Evolutionary conservation across 2,113 vertebrate genomes (phyloP).

Genomic region (Prietella phreatophila): DNA sequence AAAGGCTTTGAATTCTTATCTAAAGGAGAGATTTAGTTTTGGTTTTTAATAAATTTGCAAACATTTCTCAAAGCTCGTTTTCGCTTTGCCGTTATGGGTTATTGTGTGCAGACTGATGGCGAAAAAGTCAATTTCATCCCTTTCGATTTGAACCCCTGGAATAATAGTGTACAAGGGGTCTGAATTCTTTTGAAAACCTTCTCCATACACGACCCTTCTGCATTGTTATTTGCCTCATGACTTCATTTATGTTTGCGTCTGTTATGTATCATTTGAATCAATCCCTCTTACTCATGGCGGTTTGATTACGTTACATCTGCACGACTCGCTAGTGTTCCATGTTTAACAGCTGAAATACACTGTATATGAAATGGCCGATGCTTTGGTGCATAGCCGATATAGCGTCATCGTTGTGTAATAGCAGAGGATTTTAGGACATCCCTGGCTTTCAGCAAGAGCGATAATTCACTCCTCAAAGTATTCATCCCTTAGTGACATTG

Average conservation of each 20-base stretch:
- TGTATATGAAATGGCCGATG: slow-evolving; percentile 16
- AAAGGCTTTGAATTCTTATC: not conserved
- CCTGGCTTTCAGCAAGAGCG: not conserved
- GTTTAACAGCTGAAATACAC: slow-evolving; percentile 5
- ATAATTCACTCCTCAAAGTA: slow-evolving; percentile 10
- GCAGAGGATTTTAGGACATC: not conserved
- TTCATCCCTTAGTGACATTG: slow-evolving; percentile 2
- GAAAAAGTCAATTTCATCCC: not conserved
- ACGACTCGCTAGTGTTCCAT: not conserved
- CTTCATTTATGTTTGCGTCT: slow-evolving; percentile 13
- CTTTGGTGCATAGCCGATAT: not conserved
- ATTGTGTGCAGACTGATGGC: not conserved
- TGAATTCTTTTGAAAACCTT: not conserved
- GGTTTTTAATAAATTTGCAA: not conserved
- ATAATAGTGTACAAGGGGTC: not conserved
- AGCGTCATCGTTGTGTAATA: not conserved
- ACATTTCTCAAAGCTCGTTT: not conserved
- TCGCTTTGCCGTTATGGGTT: not conserved
- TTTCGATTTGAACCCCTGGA: not conserved
- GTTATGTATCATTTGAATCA: slow-evolving; percentile 11
- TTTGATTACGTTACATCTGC: not conserved
- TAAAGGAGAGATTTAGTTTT: not conserved
- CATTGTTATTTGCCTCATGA: not conserved
- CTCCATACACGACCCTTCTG: not conserved
- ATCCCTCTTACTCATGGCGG: slow-evolving; percentile 23